Conservation (phyloP, 2,797 vertebrate genomes). For the Tachyglossus aculeatus region DNA sequence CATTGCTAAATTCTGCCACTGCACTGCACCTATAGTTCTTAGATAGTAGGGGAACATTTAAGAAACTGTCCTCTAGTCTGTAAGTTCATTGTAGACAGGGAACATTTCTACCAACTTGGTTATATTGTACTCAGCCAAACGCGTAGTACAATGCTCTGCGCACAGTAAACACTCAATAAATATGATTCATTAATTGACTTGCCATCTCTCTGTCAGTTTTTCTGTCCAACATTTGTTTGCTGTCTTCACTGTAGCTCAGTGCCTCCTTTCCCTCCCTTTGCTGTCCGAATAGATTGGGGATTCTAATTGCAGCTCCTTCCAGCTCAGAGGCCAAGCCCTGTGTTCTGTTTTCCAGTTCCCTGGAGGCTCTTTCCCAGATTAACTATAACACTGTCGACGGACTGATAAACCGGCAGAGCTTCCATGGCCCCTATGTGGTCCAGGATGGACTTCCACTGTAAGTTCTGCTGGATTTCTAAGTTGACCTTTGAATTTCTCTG, state of each 20-base stretch:
- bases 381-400: conserved; percentile 71
- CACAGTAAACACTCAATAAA: too few relatives aligned
- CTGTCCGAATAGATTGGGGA: neutral
- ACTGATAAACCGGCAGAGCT: conserved; percentile 68
- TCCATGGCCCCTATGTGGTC: conserved; percentile 58
- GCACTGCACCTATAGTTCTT: too few relatives aligned
- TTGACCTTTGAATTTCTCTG: accelerated
- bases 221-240: too few relatives aligned
- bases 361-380: conserved; percentile 67
- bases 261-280: neutral
- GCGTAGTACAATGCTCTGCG: accelerated
- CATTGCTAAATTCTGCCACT: too few relatives aligned
- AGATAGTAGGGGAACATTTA: too few relatives aligned
- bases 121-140: neutral
- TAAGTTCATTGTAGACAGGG: too few relatives aligned
- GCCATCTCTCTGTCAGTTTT: neutral
- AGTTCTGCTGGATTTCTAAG: conserved; percentile 10
- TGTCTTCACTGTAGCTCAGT: neutral
- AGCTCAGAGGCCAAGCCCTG: neutral
- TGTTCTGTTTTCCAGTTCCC: conserved; percentile 45
- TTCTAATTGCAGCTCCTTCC: neutral
- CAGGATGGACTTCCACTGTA: conserved; percentile 69
- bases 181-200: too few relatives aligned
- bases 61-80: too few relatives aligned
- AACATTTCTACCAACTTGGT: neutral